Base-by-base conservation (phyloP, 2,113 vertebrate species). In the Caranx ignobilis region DNA sequence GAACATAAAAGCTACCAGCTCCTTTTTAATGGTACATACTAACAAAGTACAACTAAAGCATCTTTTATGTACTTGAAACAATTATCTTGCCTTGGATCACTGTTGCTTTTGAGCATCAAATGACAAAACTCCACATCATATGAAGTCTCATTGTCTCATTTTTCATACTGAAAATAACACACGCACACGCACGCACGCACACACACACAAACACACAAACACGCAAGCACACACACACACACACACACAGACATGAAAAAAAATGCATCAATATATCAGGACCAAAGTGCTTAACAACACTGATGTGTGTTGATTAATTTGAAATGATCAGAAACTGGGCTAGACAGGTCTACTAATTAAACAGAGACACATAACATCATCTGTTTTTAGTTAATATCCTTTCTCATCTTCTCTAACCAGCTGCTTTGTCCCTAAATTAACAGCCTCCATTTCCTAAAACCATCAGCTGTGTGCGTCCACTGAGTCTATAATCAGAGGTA, bases 201-300 rank as follows among this genome's bases (percentile, higher is more conserved):
- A 37, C 35, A 37, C 35, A 3, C 35, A 1, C 35, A 37, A 4
- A 37, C 35, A 37, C 35, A 37, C 35, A 5, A 4, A 37, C 35
- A 37, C 35, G 7, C 35, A 37, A n/a, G n/a, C n/a, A n/a, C 35
- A 6, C 35, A 37, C 37, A 4, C 37, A 10, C 39, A 10, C 39
- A 41, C 39, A 9, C 39, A 8, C 39, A 41, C 39, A 41, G 2
- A 2, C 1, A 41, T 2, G 11, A 8, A 41, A 8, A 41, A 41
- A 66, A 41, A 52, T 2, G 0, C 15, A 57, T 65, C 41, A 75
- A 79, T 73, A 56, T 56, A 80, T 55, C 31, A 60, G 57, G 73
- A 85, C 70, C 77, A 88, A 89, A 92, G 90, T 90, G 90, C 89
- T 79, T 50, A 54, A 54, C 78, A 86, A 81, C 74, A 83, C 73